Base-by-base conservation (phyloP, 2,888 invertebrate genomes). In the Eristalis arbustorum region DNA sequence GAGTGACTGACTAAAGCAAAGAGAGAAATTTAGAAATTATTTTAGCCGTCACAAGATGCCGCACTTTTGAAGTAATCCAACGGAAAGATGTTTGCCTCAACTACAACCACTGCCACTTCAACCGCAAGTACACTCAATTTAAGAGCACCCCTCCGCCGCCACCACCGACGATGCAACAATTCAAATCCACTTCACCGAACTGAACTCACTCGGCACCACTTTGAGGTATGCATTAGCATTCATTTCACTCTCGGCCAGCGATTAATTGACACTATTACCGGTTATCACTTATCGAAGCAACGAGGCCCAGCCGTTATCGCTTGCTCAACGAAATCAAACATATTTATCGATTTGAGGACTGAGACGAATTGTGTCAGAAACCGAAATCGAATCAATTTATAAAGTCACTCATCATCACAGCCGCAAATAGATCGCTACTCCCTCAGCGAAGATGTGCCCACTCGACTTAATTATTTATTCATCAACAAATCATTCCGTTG, bases 181-280 rank as follows among this genome's bases (percentile, higher is more conserved):
- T 18, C 8, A 49, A 49, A 18, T 18, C 42, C 42, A 42, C 42
- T 42, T 49, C 18, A n/a, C 3, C 49, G 18, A 49, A 18, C 18
- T 18, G 8, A 0, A 6, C 49, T 49, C 49, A 8, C n/a, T 8
- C 5, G 49, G 5, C 8, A 18, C 49, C 6, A 18, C 49, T 49
- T 49, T 49, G 49, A 18, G 18, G 6, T n/a, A 5, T 18, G 49
- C 49, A 49, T 18, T 18, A 18, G 49, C 49, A 49, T 49, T 49
- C n/a, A 18, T 18, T n/a, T 49, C 49, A 8, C 18, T 18, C 18
- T 18, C 49, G 1, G 18, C 1, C 49, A 49, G 2, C 49, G 49
- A 49, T 49, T 37, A 63, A 69, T 77, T 77, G 68, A 68, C 11
- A 68, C 62, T 62, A 56, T 69, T 69, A 34, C 23, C 31, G 61